Evolutionary conservation across 2,888 invertebrate species (phyloP).

Genomic region (Loripinus fragilis): DNA sequence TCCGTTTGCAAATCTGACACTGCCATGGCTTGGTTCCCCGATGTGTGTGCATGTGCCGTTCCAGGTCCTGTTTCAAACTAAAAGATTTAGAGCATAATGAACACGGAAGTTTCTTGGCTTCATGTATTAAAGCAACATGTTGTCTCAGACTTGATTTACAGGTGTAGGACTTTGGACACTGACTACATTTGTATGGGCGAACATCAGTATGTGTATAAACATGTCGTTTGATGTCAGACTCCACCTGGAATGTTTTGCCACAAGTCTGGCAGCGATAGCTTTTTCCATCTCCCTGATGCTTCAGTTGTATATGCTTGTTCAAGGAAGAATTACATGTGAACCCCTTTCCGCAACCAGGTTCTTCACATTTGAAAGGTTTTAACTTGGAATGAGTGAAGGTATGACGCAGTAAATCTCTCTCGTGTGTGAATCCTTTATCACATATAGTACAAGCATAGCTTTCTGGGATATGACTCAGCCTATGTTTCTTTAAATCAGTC

Average conservation of each 20-base stretch:
- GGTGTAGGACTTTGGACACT: slow-evolving; percentile 6
- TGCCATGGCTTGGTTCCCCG: not conserved
- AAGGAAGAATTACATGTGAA: slow-evolving; percentile 3
- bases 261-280: not conserved
- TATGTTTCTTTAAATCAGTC: not conserved
- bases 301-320: slow-evolving; percentile 6
- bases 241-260: not conserved
- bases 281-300: not conserved
- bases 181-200: not conserved
- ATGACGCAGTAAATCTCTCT: not conserved
- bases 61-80: not conserved
- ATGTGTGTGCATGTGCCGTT: not conserved
- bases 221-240: slow-evolving; percentile 12
- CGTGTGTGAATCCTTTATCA: not conserved
- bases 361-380: slow-evolving; percentile 5
- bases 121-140: not conserved
- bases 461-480: not conserved
- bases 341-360: not conserved
- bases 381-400: not conserved
- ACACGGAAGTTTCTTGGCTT: not conserved
- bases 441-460: not conserved
- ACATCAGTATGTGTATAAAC: not conserved
- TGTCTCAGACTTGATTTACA: slow-evolving; percentile 16
- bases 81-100: not conserved
- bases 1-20: not conserved